Base-by-base conservation (phyloP, 2,113 vertebrate genomes). In the Cheirogaleus medius region DNA sequence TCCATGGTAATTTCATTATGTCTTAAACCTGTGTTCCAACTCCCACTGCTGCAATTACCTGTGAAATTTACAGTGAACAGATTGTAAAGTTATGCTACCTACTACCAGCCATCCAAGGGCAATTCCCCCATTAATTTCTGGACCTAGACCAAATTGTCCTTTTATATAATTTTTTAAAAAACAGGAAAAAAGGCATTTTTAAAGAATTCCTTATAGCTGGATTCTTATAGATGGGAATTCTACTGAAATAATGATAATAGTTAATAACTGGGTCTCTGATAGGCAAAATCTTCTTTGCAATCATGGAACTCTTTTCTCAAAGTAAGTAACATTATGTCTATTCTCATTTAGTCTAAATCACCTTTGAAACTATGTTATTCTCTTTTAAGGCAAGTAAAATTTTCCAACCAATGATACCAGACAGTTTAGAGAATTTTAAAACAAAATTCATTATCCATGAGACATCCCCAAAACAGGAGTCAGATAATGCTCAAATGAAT, bases 71-170 rank as follows among this genome's bases (percentile, higher is more conserved):
- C 74, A 97, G 91, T 34, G 93, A 95, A 77, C 96, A 97, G 97
- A 98, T 97, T 95, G 96, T 80, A 91, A 98, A 96, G 80, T 96
- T 98, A 96, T 98, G 89, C 93, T 93, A 71, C 94, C 85, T 95
- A 93, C 97, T 95, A 97, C 81, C 44, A 94, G 87, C 90, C 89
- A 94, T 89, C 87, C 89, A 97, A 95, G 92, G 93, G 91, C 96
- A 97, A 98, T 98, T 98, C 74, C 4, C 77, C 54, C 95, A 97
- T 98, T 98, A 98, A 94, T 97, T 98, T 98, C 69, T 97, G 29
- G 83, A 60, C 91, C 20, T 97, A 81, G 42, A 90, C 29, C 29
- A 98, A 97, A 63, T 39, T 84, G 88, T 82, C 32, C 77, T 97
- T 96, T 93, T 66, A 86, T 63, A 54, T 6, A 37, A 77, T 15